Percentiles rank a stretch among this genome's conserved stretches.
These are phyloP conservation scores for Lanius ludovicianus DNA, from an alignment of 2,113 vertebrate genomes.

Conservation along the genomic window DNA sequence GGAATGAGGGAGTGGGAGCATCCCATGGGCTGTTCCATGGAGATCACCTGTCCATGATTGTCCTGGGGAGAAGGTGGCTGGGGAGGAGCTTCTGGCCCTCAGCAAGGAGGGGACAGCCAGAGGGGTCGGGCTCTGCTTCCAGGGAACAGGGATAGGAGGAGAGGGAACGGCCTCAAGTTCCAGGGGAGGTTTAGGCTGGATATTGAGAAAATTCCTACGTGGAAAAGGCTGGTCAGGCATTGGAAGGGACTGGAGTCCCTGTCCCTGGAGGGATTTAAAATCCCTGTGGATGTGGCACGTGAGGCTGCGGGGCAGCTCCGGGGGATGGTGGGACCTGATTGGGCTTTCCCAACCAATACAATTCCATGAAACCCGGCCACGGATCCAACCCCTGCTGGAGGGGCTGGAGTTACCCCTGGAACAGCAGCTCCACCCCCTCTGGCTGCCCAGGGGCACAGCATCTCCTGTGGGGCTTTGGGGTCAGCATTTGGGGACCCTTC, in stretches of 20 bases:
- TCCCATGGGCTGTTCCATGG: neutral
- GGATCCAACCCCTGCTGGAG: fast-evolving
- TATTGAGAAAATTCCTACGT: neutral
- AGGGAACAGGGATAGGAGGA: neutral
- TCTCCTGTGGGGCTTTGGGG: fast-evolving
- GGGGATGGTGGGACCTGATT: fast-evolving
- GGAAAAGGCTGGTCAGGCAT: neutral
- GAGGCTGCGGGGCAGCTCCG: fast-evolving
- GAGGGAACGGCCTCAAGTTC: fast-evolving
- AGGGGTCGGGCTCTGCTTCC: fast-evolving
- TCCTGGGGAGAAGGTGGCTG: neutral
- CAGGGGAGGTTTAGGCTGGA: neutral
- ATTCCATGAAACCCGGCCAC: fast-evolving
- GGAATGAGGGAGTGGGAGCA: neutral
- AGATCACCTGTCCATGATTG: fast-evolving
- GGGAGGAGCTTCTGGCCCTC: neutral
- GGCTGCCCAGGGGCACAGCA: fast-evolving
- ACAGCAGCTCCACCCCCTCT: fast-evolving
- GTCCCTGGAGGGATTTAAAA: neutral
- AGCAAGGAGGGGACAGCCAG: neutral
- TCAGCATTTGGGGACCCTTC: fast-evolving
- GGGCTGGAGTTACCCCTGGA: neutral
- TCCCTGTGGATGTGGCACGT: neutral
- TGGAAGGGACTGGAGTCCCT: neutral
- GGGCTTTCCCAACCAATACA: neutral